Percentiles rank a stretch among this genome's conserved stretches.
Evolutionary conservation across 2,888 invertebrate species (phyloP).

Genomic region (Drosophila sordidapex): DNA sequence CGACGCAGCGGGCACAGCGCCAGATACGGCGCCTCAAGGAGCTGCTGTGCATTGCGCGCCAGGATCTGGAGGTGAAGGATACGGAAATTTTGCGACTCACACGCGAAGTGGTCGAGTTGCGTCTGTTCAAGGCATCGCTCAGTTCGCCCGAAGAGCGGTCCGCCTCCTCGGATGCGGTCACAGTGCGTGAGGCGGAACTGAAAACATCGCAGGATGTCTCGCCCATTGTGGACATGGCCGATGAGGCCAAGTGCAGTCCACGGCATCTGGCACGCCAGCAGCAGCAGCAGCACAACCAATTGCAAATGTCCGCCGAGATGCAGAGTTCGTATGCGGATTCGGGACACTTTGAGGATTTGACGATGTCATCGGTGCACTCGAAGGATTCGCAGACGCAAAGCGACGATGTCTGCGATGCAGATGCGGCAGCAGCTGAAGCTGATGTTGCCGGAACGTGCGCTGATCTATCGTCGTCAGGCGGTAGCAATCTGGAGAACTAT

Average conservation of each 20-base stretch:
- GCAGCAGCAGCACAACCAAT: slow-evolving; percentile 46
- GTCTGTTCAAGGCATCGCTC: slow-evolving; percentile 91
- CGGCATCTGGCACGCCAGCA: slow-evolving; percentile 73
- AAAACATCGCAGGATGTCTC: slow-evolving; percentile 87
- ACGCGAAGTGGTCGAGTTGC: slow-evolving; percentile 92
- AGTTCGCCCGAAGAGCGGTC: slow-evolving; percentile 93
- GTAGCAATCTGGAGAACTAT: slow-evolving; percentile 84
- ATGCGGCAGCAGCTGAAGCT: slow-evolving; percentile 40
- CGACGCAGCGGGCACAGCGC: slow-evolving; percentile 93
- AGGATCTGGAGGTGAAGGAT: slow-evolving; percentile 92
- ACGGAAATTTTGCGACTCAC: slow-evolving; percentile 90
- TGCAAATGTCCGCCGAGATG: slow-evolving; percentile 86
- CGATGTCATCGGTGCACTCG: slow-evolving; percentile 91
- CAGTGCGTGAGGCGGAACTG: slow-evolving; percentile 89
- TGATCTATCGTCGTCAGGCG: slow-evolving; percentile 38
- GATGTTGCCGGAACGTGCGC: slow-evolving; percentile 6
- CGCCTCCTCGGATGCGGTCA: slow-evolving; percentile 90
- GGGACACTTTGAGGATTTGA: slow-evolving; percentile 93
- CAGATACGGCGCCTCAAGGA: slow-evolving; percentile 91
- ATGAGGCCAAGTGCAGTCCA: slow-evolving; percentile 85
- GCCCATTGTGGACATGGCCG: slow-evolving; percentile 86
- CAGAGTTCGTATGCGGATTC: slow-evolving; percentile 93
- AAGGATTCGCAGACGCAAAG: slow-evolving; percentile 88
- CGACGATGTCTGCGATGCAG: slow-evolving; percentile 36
- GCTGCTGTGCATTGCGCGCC: slow-evolving; percentile 90